Percentiles rank a stretch among this genome's conserved stretches.
Conservation (phyloP, 2,888 invertebrate species). For the Cantharis nigra region DNA sequence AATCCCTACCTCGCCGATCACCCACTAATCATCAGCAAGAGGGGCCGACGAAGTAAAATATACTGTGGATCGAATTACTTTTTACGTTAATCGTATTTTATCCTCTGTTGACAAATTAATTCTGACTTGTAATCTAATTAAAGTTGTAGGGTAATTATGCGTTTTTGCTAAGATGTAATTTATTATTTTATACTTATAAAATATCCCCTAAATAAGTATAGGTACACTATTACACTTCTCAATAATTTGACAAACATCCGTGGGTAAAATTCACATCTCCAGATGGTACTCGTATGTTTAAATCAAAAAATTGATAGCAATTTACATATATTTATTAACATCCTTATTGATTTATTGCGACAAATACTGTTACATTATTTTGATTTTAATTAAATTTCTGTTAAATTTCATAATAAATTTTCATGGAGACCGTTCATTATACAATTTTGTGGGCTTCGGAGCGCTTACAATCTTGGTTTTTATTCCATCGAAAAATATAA, state of each 20-base stretch:
- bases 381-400: background rate
- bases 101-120: slow-evolving; percentile 41
- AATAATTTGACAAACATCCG: too few relatives aligned
- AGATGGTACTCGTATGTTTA: background rate
- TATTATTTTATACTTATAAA: too few relatives aligned
- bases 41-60: slow-evolving; percentile 40
- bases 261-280: background rate
- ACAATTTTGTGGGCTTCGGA: background rate
- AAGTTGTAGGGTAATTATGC: background rate
- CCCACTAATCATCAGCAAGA: slow-evolving; percentile 45
- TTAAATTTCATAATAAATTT: background rate
- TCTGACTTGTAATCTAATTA: slow-evolving; percentile 29
- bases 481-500: background rate
- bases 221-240: too few relatives aligned
- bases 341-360: background rate
- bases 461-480: background rate
- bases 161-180: background rate
- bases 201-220: too few relatives aligned
- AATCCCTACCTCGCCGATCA: slow-evolving; percentile 33
- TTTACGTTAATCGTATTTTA: slow-evolving; percentile 46
- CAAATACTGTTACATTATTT: background rate
- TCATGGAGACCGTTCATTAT: background rate
- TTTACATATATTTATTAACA: background rate
- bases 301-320: background rate
- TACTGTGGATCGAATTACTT: slow-evolving; percentile 44